Percentiles rank a stretch among this genome's conserved stretches.
Evolutionary conservation across 2,113 vertebrate genomes (phyloP).

Genomic region (Corythaeola cristata): DNA sequence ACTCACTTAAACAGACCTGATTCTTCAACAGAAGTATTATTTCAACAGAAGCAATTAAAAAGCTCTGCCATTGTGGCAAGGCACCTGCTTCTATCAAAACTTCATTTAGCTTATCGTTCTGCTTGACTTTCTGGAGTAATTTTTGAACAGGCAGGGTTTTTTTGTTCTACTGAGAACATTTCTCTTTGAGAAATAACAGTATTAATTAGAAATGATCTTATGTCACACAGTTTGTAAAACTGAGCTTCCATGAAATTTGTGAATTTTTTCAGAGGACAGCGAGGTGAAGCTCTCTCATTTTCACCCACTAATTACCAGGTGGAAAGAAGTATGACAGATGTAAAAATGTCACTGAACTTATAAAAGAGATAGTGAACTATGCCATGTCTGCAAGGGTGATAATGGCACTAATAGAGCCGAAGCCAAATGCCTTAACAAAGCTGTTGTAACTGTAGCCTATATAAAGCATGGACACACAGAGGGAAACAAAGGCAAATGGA

Average conservation of each 20-base stretch:
- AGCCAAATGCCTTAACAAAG: neutral
- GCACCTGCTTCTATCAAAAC: neutral
- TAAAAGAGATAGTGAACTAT: neutral
- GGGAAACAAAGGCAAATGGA: constrained; percentile 30
- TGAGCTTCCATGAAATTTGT: neutral
- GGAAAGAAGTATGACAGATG: neutral
- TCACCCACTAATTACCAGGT: neutral
- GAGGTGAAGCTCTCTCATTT: neutral
- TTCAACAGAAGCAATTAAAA: constrained; percentile 1
- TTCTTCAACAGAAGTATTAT: neutral
- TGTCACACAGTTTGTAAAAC: neutral
- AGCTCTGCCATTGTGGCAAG: neutral
- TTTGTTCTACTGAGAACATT: neutral
- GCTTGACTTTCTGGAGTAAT: neutral
- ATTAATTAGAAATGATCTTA: neutral
- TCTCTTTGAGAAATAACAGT: neutral
- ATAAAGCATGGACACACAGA: neutral
- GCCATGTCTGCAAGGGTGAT: neutral
- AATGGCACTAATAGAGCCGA: neutral
- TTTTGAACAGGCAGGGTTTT: neutral
- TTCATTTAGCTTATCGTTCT: neutral
- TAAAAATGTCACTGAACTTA: neutral
- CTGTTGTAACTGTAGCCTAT: neutral
- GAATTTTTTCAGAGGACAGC: neutral
- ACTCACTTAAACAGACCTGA: neutral